Percentiles rank a stretch among this genome's conserved stretches.
phyloP scores from a whole-genome alignment of 2,113 vertebrate species.

The Gorilla gorilla region DNA sequence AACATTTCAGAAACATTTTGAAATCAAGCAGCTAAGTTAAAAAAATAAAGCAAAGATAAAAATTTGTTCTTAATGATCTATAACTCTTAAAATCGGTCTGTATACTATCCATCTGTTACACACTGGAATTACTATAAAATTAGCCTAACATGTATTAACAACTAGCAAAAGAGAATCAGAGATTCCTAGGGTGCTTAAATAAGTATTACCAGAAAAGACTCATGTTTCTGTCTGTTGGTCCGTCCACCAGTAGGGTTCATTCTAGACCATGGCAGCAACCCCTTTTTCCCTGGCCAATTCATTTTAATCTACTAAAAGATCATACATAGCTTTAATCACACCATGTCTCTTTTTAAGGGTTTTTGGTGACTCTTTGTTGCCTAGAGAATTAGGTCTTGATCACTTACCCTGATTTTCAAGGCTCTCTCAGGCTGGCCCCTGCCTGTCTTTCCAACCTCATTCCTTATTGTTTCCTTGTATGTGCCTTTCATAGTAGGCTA shows the following conservation, averaged over 20 bases:
- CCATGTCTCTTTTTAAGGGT: not conserved
- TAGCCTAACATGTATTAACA: not conserved
- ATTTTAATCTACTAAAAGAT: not conserved
- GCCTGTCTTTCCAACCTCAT: not conserved
- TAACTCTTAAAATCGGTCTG: not conserved
- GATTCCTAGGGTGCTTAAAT: not conserved
- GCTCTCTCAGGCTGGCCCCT: not conserved
- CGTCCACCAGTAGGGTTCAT: not conserved
- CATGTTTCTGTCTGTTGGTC: not conserved
- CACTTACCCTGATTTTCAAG: not conserved
- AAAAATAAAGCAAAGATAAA: not conserved
- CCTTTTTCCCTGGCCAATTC: not conserved
- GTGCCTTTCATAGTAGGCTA: not conserved
- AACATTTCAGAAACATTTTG: conserved; percentile 38
- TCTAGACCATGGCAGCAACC: not conserved
- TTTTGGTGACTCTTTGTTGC: not conserved
- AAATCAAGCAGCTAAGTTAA: conserved; percentile 21
- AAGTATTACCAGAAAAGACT: not conserved
- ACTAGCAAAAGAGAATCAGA: not conserved
- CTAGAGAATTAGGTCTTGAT: not conserved
- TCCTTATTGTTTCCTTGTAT: not conserved
- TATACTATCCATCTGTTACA: not conserved
- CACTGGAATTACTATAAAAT: not conserved
- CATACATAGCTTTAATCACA: not conserved
- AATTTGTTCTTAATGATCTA: not conserved